Base-by-base conservation (phyloP, 1,140 invertebrate species). In the Spodoptera litura region DNA sequence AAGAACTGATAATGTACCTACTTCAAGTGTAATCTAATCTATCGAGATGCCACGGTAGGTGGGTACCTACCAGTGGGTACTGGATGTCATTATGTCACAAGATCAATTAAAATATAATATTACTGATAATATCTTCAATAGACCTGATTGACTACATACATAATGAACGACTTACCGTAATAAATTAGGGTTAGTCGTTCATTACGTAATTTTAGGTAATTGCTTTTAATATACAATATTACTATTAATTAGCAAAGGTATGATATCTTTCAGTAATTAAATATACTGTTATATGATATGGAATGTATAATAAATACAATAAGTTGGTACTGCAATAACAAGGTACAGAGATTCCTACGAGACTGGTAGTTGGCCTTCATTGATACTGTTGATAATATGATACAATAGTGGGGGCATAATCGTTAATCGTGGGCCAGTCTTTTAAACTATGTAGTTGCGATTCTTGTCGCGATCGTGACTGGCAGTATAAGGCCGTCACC, bases 391-490 rank as follows among this genome's bases (percentile, higher is more conserved):
- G n/a, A 51, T 55, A 71, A 74, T 52, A 49, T 52, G 56, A 51
- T 49, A 74, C 55, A 74, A 61, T 61, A 31, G 15, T 61, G 56
- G 20, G 49, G 31, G 12, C 55, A 56, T 70, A 59, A 61, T 58
- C 56, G 35, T 44, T 70, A 59, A 61, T 58, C 56, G 35, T 44
- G n/a, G 52, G 13, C 35, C n/a, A 25, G 6, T 20, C 15, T 44
- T 13, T 61, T 44, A 59, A 70, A 59, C 72, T 80, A 44, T 44
- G 38, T 44, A 25, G 61, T 79, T 79, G 72, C 61, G 38, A 85
- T 83, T 85, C 82, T 71, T 59, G 78, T 79, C 62, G 75, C 82
- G 80, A 80, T 59, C 59, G 72, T 70, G 75, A 62, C 74, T 25
- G 49, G 58, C 52, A 58, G 73, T 79, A 78, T 81, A 78, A 78